A percentile compares a stretch with the other conserved stretches of the same genome.
These are phyloP conservation scores for Papilio protenor DNA, from an alignment of 2,888 invertebrate species.

Conservation along the genomic window DNA sequence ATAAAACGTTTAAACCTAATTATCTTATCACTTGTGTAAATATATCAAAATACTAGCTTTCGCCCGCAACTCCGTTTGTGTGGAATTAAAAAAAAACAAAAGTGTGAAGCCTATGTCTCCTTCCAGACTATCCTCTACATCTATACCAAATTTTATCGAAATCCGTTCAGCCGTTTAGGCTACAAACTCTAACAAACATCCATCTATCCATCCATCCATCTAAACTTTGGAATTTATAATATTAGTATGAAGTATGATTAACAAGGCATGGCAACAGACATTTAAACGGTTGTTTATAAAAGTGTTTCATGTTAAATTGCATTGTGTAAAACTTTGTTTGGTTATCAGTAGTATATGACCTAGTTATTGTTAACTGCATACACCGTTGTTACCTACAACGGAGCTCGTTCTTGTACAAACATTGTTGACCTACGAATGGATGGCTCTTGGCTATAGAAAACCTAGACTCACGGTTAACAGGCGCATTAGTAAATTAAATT, in stretches of 20 bases:
- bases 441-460: neutral
- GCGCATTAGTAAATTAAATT: neutral
- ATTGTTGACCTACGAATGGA: slow-evolving; percentile 18
- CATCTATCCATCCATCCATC: no score
- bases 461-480: neutral
- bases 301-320: neutral
- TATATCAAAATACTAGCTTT: neutral
- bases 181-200: no score
- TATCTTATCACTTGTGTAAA: slow-evolving; percentile 17
- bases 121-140: no score
- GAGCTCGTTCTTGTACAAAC: slow-evolving; percentile 20
- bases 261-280: neutral
- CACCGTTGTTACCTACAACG: neutral
- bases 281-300: neutral
- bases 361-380: slow-evolving; percentile 6
- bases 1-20: neutral
- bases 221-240: no score
- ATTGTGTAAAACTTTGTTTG: neutral
- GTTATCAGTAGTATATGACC: neutral
- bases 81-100: no score
- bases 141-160: no score
- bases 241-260: no score
- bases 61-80: no score
- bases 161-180: no score
- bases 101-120: no score